Conservation (phyloP, 30 jellyfish, hydroid and myxozoan genomes). For the Phacellophora camtschatica region DNA sequence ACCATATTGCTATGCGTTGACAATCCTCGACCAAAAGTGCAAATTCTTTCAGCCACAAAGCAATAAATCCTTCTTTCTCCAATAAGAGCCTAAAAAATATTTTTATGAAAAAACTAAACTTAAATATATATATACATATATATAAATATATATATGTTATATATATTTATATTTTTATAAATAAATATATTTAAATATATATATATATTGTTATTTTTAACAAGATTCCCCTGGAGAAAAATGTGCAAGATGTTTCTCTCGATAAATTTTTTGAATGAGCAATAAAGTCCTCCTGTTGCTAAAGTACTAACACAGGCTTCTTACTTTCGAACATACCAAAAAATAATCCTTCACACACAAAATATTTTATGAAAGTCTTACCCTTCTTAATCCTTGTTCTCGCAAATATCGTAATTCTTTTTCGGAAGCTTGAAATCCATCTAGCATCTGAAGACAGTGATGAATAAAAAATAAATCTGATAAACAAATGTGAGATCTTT, state of each 20-base stretch:
- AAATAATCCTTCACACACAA: background rate
- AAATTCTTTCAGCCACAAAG: slow-evolving; percentile 90
- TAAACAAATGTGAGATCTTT: too few relatives aligned
- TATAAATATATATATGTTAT: too few relatives aligned
- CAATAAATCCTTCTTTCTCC: slow-evolving; percentile 93
- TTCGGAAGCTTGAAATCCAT: slow-evolving; percentile 51
- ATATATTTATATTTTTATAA: too few relatives aligned
- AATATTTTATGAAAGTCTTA: background rate
- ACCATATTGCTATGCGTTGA: slow-evolving; percentile 75
- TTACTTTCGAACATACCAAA: background rate
- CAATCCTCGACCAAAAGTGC: slow-evolving; percentile 90
- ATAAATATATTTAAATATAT: too few relatives aligned
- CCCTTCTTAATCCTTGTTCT: slow-evolving; percentile 92
- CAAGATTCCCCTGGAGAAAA: too few relatives aligned
- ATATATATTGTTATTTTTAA: too few relatives aligned
- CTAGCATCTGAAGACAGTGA: slow-evolving; percentile 69
- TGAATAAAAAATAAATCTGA: too few relatives aligned
- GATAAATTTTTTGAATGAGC: too few relatives aligned
- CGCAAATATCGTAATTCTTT: slow-evolving; percentile 61
- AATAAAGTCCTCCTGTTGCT: too few relatives aligned
- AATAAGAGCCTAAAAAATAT: slow-evolving; percentile 81
- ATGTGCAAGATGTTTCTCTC: too few relatives aligned
- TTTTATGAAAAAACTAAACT: background rate
- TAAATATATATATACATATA: background rate
- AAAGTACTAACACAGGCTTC: background rate